Evolutionary conservation across 2,888 invertebrate species (phyloP).

Genomic region (Caenorhabditis imperialis): DNA sequence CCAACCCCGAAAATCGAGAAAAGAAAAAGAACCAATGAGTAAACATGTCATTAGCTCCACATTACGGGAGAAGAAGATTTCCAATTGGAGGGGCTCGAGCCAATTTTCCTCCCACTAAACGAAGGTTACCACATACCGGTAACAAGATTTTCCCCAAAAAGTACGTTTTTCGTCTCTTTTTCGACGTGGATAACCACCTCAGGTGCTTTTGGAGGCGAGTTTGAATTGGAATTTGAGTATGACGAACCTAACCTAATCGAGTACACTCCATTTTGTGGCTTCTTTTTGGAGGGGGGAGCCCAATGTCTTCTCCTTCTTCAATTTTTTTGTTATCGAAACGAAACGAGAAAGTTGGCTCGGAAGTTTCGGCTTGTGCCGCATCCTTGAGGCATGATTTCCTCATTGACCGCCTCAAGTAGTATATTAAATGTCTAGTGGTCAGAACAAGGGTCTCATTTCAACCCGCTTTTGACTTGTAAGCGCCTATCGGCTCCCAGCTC

Average conservation of each 20-base stretch:
- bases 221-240: slow-evolving; percentile 34
- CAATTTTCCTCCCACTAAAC: neutral
- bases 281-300: neutral
- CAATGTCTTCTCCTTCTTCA: neutral
- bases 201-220: slow-evolving; percentile 37
- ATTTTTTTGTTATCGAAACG: slow-evolving; percentile 47
- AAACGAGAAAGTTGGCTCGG: slow-evolving; percentile 14
- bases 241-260: slow-evolving; percentile 52
- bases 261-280: slow-evolving; percentile 40
- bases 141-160: slow-evolving; percentile 22
- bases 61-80: neutral
- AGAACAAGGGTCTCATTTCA: slow-evolving; percentile 18
- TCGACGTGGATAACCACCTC: slow-evolving; percentile 15
- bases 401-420: slow-evolving; percentile 48
- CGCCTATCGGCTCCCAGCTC: too few species aligned
- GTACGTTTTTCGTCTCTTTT: neutral
- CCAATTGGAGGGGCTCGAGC: slow-evolving; percentile 4
- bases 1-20: slow-evolving; percentile 4
- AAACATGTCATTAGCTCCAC: slow-evolving; percentile 1
- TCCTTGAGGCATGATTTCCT: slow-evolving; percentile 54
- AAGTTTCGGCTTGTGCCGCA: slow-evolving; percentile 31
- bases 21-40: neutral
- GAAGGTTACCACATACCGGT: neutral
- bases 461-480: too few species aligned
- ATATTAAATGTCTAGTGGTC: slow-evolving; percentile 53